phyloP scores from a whole-genome alignment of 1,140 invertebrate species.

The Oscheius sp. region DNA sequence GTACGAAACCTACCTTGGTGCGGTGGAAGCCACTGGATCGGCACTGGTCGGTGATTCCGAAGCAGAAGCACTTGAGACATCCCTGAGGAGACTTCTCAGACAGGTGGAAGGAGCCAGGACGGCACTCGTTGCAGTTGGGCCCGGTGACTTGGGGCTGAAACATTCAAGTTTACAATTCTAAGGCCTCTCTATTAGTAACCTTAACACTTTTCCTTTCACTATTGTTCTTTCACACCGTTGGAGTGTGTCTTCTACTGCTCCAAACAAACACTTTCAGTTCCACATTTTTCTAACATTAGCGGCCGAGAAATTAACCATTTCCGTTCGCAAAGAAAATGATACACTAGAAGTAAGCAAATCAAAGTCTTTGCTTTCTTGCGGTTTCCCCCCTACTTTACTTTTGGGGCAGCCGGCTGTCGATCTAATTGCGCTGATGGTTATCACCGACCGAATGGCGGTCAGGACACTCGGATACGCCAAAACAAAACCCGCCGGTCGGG shows the following conservation, averaged over 20 bases:
- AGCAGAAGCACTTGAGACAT: slow-evolving; percentile 88
- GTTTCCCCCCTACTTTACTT: not conserved
- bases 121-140: slow-evolving; percentile 76
- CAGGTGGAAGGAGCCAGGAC: slow-evolving; percentile 74
- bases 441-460: slow-evolving; percentile 3
- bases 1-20: slow-evolving; percentile 54
- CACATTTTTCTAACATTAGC: not conserved
- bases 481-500: no score
- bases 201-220: not conserved
- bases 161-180: slow-evolving; percentile 28
- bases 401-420: not conserved
- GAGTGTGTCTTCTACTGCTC: no score
- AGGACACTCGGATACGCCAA: not conserved
- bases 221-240: not conserved
- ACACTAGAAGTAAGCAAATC: no score
- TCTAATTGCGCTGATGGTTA: slow-evolving; percentile 7
- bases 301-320: no score
- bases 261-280: not conserved
- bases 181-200: no score
- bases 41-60: slow-evolving; percentile 72
- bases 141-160: slow-evolving; percentile 64
- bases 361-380: not conserved
- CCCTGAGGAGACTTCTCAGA: slow-evolving; percentile 71
- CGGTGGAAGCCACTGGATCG: slow-evolving; percentile 69
- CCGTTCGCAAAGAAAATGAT: no score